Conservation (phyloP, 2,888 invertebrate genomes). For the Baronia brevicornis region DNA sequence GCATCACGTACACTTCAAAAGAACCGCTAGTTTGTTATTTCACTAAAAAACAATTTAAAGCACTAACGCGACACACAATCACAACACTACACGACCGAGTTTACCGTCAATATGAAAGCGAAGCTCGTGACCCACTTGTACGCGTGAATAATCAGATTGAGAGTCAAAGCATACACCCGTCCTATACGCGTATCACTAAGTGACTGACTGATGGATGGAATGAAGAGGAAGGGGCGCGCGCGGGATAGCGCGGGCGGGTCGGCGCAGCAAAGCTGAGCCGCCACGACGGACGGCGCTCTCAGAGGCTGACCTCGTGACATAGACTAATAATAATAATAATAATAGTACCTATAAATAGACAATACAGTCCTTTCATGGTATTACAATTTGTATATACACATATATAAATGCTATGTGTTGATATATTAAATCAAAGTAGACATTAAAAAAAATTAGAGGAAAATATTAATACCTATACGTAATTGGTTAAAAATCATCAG, state of each 20-base stretch:
- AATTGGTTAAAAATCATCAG: too few relatives aligned
- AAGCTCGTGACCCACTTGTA: conserved; percentile 66
- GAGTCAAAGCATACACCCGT: conserved; percentile 40
- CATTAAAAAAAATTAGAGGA: too few relatives aligned
- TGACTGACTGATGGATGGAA: conserved; percentile 68
- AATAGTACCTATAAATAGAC: conserved; percentile 13
- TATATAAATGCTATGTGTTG: too few relatives aligned
- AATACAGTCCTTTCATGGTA: conserved; percentile 10
- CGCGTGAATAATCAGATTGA: conserved; percentile 54
- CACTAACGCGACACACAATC: conserved; percentile 54
- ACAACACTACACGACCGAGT: conserved; percentile 45
- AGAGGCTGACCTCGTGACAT: conserved; percentile 24
- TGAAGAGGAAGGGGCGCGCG: conserved; percentile 33
- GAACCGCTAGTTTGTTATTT: conserved; percentile 56
- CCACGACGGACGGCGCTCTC: conserved; percentile 18
- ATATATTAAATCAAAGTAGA: too few relatives aligned
- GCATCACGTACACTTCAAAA: conserved; percentile 72
- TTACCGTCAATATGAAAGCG: conserved; percentile 39
- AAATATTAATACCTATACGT: too few relatives aligned
- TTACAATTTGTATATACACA: not conserved
- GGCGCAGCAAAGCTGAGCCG: conserved; percentile 25
- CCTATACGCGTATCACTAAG: conserved; percentile 46
- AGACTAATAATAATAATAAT: conserved; percentile 17
- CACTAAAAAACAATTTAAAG: conserved; percentile 39
- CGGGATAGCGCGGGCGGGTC: conserved; percentile 34